Base-by-base conservation (phyloP, 2,888 invertebrate genomes). In the Entomobrya proxima region DNA sequence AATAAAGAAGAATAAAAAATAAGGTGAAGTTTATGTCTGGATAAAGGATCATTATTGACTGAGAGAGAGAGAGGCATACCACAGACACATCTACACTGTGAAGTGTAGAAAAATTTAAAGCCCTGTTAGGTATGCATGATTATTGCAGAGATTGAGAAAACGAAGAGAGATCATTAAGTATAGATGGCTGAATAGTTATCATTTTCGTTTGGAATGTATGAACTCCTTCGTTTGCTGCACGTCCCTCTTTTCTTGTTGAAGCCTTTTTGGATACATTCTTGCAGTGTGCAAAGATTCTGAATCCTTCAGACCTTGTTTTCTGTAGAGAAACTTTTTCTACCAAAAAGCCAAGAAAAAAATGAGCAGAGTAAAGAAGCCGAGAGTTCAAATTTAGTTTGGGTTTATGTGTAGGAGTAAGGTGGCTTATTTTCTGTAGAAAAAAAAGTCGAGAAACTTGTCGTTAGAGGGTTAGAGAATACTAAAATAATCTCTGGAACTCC, bases 401-500 rank as follows among this genome's bases (percentile, higher is more conserved):
- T 55, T 55, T 9, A 21, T 24, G 55, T 55, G 24, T 7, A 5
- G 4, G 24, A 27, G 24, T 21, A n/a, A n/a, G 55, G 55, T 55
- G 13, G 9, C 55, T 55, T 24, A 1, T 32, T 35, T 13, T 30
- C 30, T 64, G 18, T 32, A 11, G 64, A 64, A 64, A 64, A 64
- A 18, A 32, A 7, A 21, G 13, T 61, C 13, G 35, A 21, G n/a
- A 47, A 37, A 32, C 50, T 74, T 74, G 15, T 50, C 32, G 27
- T 74, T 74, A 50, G 58, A 58, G 76, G 61, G 27, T 74, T 74
- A 50, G 58, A 58, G 76, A 77, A 77, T 77, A 77, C 76, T 40
- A 77, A 77, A 55, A 77, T 77, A 77, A 77, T 77, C 76, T 35
- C 21, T 50, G 58, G 40, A 37, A 61, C 58, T 58, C 32, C 13